Evolutionary conservation across 2,113 vertebrate species (phyloP), one percentile per base, ranked within the genome.

Genomic region (Crocuta crocuta): DNA sequence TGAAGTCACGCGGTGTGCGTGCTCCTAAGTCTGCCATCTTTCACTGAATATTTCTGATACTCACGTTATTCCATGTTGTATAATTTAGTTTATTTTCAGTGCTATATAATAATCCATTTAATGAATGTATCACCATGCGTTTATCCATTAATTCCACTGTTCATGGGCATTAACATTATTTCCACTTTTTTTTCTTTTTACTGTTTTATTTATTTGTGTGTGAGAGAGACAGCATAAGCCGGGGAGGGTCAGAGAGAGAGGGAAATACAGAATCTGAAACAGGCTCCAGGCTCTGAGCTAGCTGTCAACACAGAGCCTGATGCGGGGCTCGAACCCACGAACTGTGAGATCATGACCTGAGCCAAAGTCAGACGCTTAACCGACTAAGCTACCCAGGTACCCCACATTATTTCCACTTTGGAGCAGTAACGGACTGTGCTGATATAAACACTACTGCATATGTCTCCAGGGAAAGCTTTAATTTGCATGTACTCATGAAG

Each of bases 61-160:
- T 48, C 21, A 70, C 31, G 15, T 26, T 39, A 65, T n/a, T 81
- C 8, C 2, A 28, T 31, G 3, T 33, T 66, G 11, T 28, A 50
- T 12, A 23, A 43, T 66, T 94, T 89, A 53, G 17, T 63, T 94
- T 89, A 45, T 79, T 96, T 76, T 82, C 66, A 39, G 55, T 89
- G 53, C 23, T 66, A 0, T 11, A 78, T 68, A 94, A 45, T 28
- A 86, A 85, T 43, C 31, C 12, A 79, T 65, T 92, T 74, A 21
- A 66, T 66, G 16, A 61, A 63, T 39, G 68, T 68, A 58, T 4
- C 8, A 24, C 2, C 55, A 16, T 43, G 1, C 71, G 23, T 39
- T 66, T 84, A 23, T 45, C 26, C 35, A 80, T 50, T 68, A 53
- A 93, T 79, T 28, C 70, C 55, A 31, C 16, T 33, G 1, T 85